Percentiles rank a stretch among this genome's conserved stretches.
phyloP scores from a whole-genome alignment of 1,140 invertebrate species.

The Drosophila repleta region DNA sequence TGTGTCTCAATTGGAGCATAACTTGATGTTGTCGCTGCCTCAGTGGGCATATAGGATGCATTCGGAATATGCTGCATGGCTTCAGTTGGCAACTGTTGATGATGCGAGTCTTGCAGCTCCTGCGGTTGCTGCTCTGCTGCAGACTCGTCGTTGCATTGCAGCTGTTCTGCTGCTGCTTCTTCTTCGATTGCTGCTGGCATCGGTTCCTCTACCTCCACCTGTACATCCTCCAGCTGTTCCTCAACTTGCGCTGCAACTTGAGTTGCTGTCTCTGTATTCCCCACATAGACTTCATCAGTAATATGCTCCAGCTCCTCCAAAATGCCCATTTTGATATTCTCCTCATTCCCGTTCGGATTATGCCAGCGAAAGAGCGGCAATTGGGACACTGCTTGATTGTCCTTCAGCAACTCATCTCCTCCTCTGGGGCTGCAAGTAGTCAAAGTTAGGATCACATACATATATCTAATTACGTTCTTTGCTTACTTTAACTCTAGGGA shows the following conservation, averaged over 20 bases:
- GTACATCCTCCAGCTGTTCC: background rate
- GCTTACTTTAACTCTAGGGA: constrained; percentile 14
- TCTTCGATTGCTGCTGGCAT: background rate
- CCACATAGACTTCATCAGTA: too few relatives aligned
- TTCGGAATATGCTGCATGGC: constrained; percentile 1
- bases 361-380: constrained; percentile 52
- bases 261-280: background rate
- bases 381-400: constrained; percentile 3
- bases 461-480: background rate
- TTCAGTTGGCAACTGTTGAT: background rate
- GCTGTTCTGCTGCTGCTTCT: background rate
- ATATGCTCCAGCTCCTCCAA: constrained; percentile 11
- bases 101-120: background rate
- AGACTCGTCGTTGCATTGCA: too few relatives aligned
- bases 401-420: background rate
- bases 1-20: background rate
- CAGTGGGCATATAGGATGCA: background rate
- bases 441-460: background rate
- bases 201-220: background rate
- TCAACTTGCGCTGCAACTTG: background rate
- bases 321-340: constrained; percentile 25
- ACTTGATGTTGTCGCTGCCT: background rate
- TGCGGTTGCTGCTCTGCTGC: background rate
- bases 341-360: constrained; percentile 21
- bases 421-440: constrained; percentile 9